Conservation (phyloP, 2,113 vertebrate genomes). For the Ammodytes dubius region DNA sequence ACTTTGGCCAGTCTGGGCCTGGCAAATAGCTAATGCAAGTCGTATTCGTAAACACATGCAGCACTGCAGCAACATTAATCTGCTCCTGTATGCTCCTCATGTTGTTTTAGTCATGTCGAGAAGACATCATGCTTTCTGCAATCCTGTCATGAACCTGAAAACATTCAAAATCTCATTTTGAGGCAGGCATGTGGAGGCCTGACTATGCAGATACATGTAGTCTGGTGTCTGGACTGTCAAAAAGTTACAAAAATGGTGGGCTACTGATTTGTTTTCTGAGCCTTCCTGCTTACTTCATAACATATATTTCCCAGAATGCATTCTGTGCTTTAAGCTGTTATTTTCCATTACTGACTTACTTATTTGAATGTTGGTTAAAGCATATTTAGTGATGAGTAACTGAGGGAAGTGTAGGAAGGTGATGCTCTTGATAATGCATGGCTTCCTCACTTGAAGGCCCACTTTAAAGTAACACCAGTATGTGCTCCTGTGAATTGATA, state of each 20-base stretch:
- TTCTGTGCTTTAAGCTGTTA: background rate
- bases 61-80: conserved; percentile 11
- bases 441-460: background rate
- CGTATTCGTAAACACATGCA: conserved; percentile 27
- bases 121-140: conserved; percentile 19
- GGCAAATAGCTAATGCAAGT: background rate
- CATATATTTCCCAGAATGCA: background rate
- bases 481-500: background rate
- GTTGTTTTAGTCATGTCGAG: conserved; percentile 18
- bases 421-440: background rate
- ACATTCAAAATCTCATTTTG: conserved; percentile 33
- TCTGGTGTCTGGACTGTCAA: conserved; percentile 26
- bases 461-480: background rate
- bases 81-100: background rate
- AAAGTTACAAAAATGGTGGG: background rate
- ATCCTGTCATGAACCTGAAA: conserved; percentile 22
- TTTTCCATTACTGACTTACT: background rate
- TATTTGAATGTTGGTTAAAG: background rate
- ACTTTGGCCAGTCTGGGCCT: background rate
- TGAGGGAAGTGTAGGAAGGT: background rate
- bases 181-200: conserved; percentile 25
- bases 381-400: background rate
- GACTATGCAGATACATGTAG: conserved; percentile 12
- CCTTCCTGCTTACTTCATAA: background rate
- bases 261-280: background rate